phyloP scores from a whole-genome alignment of 2,113 vertebrate genomes.

The Centropus unirufus region DNA sequence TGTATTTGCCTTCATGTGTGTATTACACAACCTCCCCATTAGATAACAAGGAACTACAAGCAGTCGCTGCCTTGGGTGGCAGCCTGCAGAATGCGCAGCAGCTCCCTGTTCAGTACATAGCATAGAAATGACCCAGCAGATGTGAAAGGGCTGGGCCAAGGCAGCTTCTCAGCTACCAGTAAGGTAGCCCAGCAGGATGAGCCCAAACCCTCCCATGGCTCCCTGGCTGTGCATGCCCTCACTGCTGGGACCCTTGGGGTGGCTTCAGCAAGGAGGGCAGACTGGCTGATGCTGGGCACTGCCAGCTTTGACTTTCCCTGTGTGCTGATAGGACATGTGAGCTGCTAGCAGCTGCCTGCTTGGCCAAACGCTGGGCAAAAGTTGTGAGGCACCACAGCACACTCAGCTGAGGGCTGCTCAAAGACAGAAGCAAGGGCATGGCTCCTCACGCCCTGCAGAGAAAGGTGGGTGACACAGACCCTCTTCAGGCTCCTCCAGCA shows the following conservation, averaged over 20 bases:
- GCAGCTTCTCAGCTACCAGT: neutral
- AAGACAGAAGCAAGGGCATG: neutral
- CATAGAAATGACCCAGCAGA: neutral
- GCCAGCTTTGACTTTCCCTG: neutral
- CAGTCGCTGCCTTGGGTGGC: neutral
- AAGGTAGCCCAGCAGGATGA: fast-evolving
- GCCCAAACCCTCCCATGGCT: neutral
- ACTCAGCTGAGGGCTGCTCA: neutral
- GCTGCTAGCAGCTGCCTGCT: neutral
- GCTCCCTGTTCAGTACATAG: neutral
- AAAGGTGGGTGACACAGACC: neutral
- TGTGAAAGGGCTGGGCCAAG: neutral
- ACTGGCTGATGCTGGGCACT: neutral
- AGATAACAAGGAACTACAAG: neutral
- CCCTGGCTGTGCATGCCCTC: neutral
- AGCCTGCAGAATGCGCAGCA: neutral
- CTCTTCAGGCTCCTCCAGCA: neutral
- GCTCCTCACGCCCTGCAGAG: neutral
- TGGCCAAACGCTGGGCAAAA: fast-evolving
- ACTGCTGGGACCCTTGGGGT: neutral
- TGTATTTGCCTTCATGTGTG: neutral
- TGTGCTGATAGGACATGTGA: neutral
- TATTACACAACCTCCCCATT: neutral
- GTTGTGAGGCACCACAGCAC: fast-evolving
- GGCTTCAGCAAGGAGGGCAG: neutral